These are phyloP conservation scores for Euplexia lucipara DNA, from an alignment of 2,888 invertebrate species.

Conservation along the genomic window DNA sequence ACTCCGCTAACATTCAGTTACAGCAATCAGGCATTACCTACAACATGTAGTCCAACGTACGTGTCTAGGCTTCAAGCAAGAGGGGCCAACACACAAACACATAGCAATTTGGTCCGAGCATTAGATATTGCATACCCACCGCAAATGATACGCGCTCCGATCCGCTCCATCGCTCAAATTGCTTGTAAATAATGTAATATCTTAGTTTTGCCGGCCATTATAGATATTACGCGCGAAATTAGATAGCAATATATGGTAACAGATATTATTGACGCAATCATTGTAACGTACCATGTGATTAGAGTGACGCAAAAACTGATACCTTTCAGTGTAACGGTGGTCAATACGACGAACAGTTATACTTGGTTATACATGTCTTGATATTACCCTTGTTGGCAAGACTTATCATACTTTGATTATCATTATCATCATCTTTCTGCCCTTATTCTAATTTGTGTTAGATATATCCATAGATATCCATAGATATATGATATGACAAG, in stretches of 20 bases:
- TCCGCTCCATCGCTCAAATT: conserved; percentile 53
- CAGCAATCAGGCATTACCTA: conserved; percentile 1
- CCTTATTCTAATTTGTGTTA: too few species aligned
- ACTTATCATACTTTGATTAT: not conserved
- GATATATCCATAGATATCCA: too few species aligned
- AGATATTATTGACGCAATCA: conserved; percentile 48
- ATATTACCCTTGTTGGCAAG: not conserved
- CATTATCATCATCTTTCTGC: not conserved
- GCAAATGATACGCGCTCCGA: conserved; percentile 56
- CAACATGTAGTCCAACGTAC: conserved; percentile 17
- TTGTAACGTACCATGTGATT: conserved; percentile 29
- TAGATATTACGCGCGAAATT: conserved; percentile 54
- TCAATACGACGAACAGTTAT: not conserved
- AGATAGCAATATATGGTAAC: conserved; percentile 53
- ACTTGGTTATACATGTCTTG: not conserved
- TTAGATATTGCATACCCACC: conserved; percentile 55
- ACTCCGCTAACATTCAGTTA: conserved; percentile 5
- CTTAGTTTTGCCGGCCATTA: conserved; percentile 54
- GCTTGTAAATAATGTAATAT: conserved; percentile 60
- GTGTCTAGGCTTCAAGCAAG: conserved; percentile 29
- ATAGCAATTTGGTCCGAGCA: conserved; percentile 39
- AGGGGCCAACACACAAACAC: conserved; percentile 29
- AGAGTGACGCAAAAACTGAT: conserved; percentile 32
- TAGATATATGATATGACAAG: too few species aligned
- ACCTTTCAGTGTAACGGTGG: conserved; percentile 28